These are phyloP conservation scores for Manis javanica DNA, from an alignment of 2,797 vertebrate genomes.

Conservation along the genomic window DNA sequence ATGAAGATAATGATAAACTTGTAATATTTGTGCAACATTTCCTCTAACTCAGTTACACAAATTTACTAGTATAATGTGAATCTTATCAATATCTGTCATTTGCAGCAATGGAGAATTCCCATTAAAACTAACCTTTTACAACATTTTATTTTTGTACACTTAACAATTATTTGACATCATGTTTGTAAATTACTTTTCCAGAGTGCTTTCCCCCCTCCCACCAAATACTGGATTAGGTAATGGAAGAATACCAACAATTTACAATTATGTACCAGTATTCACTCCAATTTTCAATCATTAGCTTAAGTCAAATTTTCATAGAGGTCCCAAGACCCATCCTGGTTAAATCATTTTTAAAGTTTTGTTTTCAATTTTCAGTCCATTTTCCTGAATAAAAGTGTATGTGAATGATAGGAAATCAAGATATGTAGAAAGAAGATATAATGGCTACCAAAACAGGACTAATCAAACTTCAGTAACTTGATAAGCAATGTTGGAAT, in stretches of 20 bases:
- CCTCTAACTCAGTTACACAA: conserved; percentile 55
- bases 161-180: conserved; percentile 71
- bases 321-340: conserved; percentile 39
- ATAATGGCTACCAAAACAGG: conserved; percentile 77
- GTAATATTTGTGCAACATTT: conserved; percentile 71
- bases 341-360: conserved; percentile 67
- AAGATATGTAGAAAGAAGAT: conserved; percentile 75
- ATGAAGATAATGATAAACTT: conserved; percentile 71
- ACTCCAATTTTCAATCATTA: conserved; percentile 66
- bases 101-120: conserved; percentile 67
- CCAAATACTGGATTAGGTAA: conserved; percentile 78
- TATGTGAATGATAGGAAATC: conserved; percentile 34
- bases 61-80: conserved; percentile 51
- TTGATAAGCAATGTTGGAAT: conserved; percentile 66
- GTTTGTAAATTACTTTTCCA: conserved; percentile 71
- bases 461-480: conserved; percentile 57
- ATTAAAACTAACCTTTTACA: conserved; percentile 72
- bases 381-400: conserved; percentile 87
- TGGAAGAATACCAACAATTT: conserved; percentile 77
- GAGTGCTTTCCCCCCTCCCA: conserved; percentile 1
- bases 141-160: conserved; percentile 70
- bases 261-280: conserved; percentile 68
- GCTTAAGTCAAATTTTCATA: conserved; percentile 77
- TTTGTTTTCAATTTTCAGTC: conserved; percentile 79
- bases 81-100: conserved; percentile 53